phyloP scores from a whole-genome alignment of 2,797 vertebrate species.

The Phaenicophaeus curvirostris region DNA sequence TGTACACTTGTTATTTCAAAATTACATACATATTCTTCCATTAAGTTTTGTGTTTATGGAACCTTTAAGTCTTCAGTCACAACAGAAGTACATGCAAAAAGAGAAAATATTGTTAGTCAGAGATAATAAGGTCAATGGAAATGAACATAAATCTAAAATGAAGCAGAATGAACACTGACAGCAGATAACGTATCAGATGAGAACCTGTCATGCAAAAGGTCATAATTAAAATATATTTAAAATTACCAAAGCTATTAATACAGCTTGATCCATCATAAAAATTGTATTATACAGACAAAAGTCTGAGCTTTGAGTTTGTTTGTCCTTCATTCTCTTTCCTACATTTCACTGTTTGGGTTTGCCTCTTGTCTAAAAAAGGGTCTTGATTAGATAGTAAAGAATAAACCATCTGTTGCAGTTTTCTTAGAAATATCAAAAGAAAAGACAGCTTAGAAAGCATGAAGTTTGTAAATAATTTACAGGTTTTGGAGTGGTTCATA shows the following conservation, averaged over 20 bases:
- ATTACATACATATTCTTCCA: background rate
- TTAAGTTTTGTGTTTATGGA: background rate
- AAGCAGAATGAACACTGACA: background rate
- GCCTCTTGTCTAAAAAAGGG: background rate
- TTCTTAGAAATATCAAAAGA: background rate
- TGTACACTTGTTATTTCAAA: background rate
- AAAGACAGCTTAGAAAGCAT: background rate
- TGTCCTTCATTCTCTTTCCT: background rate
- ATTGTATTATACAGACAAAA: background rate
- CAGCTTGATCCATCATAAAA: background rate
- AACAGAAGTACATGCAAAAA: background rate
- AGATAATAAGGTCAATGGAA: background rate
- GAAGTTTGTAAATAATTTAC: slow-evolving; percentile 46
- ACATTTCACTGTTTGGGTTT: background rate
- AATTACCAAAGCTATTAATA: background rate
- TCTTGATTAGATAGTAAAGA: background rate
- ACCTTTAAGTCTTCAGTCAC: background rate
- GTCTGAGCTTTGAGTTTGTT: background rate
- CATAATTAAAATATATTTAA: background rate
- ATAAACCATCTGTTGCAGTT: background rate
- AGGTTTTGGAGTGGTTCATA: background rate
- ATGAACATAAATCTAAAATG: background rate
- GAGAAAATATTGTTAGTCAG: background rate
- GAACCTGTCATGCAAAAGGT: background rate
- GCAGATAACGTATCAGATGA: background rate